phyloP scores from a whole-genome alignment of 2,113 vertebrate species.

The Baryphthengus martii region DNA sequence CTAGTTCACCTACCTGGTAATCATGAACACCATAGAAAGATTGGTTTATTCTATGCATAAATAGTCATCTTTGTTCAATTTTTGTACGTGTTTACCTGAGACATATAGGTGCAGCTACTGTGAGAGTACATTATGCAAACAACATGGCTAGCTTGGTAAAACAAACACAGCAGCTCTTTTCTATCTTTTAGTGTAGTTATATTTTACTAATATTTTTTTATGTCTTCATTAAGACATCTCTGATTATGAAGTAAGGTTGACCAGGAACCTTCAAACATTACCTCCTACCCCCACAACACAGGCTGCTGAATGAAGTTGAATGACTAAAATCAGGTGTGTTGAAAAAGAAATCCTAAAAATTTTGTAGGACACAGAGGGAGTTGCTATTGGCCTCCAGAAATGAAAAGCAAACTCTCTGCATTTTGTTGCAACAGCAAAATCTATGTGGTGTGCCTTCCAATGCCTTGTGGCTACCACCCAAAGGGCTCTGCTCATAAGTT shows the following conservation, averaged over 20 bases:
- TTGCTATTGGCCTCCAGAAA: not conserved
- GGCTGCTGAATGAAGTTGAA: not conserved
- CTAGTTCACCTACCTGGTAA: not conserved
- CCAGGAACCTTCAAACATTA: not conserved
- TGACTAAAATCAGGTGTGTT: not conserved
- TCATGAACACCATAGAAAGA: not conserved
- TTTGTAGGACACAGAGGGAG: not conserved
- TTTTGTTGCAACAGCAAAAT: not conserved
- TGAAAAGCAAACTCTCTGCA: not conserved
- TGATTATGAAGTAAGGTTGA: not conserved
- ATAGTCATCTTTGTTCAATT: not conserved
- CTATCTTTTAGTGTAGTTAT: not conserved
- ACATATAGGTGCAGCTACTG: not conserved
- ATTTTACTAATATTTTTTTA: not conserved
- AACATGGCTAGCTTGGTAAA: not conserved
- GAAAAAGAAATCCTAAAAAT: not conserved
- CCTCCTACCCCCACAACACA: not conserved
- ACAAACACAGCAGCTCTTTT: not conserved
- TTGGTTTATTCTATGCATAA: not conserved
- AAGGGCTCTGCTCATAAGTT: not conserved
- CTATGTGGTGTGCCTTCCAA: not conserved
- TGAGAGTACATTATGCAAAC: not conserved
- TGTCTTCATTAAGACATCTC: not conserved
- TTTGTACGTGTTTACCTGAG: not conserved
- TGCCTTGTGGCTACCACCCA: not conserved